phyloP scores from a whole-genome alignment of 2,888 invertebrate species.

The Adelphocoris suturalis region DNA sequence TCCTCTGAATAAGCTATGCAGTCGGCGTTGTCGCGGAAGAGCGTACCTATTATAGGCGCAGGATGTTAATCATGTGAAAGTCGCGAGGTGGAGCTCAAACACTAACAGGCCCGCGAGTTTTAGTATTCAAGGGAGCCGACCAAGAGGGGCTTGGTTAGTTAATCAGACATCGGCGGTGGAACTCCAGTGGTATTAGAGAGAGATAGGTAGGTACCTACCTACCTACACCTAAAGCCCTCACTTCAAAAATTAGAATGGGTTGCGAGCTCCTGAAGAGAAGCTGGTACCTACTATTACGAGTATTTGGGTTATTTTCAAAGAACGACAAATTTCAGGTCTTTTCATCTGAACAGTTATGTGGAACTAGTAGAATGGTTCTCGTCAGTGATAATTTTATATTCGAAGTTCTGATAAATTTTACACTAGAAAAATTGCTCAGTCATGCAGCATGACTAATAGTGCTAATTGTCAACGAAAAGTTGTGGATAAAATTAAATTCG shows the following conservation, averaged over 20 bases:
- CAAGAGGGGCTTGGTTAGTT: not conserved
- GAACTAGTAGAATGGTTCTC: too few relatives aligned
- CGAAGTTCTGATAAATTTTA: too few relatives aligned
- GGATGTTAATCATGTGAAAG: slow-evolving; percentile 42
- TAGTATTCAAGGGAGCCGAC: not conserved
- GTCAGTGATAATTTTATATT: too few relatives aligned
- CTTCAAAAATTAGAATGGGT: not conserved
- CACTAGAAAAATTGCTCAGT: too few relatives aligned
- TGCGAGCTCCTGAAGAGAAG: not conserved
- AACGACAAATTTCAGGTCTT: too few relatives aligned
- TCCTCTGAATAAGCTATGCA: not conserved
- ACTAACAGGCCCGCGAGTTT: not conserved
- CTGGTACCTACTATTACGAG: too few relatives aligned
- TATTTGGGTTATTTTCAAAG: too few relatives aligned
- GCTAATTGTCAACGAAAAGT: too few relatives aligned
- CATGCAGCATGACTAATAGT: too few relatives aligned
- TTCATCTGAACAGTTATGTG: too few relatives aligned
- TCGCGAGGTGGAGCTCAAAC: not conserved
- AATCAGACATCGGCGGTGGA: not conserved
- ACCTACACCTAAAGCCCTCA: not conserved
- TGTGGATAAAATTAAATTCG: too few relatives aligned
- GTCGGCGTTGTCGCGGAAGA: not conserved
- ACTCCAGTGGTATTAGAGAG: not conserved
- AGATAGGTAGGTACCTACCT: too few relatives aligned
- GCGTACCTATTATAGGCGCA: not conserved